Conservation (phyloP, 2,888 invertebrate species). For the Heliconius ethilla region DNA sequence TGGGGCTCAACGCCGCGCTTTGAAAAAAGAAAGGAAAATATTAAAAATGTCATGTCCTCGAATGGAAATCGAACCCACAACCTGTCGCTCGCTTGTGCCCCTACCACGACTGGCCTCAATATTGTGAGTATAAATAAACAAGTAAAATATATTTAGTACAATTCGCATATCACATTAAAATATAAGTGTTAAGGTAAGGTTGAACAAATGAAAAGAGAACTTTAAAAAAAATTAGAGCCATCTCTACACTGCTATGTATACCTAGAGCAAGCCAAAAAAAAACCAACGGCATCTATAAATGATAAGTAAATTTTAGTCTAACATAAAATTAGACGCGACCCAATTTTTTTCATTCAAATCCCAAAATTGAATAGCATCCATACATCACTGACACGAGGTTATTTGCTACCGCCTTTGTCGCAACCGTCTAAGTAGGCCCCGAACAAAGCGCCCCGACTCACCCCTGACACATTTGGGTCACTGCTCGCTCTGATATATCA, state of each 20-base stretch:
- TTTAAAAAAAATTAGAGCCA: too few species aligned
- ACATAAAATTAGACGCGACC: not conserved
- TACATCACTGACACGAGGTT: slow-evolving; percentile 21
- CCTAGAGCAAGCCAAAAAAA: not conserved
- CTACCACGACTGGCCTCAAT: too few species aligned
- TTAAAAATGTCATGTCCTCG: too few species aligned
- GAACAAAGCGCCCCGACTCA: slow-evolving; percentile 48
- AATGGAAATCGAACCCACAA: too few species aligned
- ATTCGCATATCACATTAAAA: not conserved
- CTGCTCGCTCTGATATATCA: slow-evolving; percentile 47
- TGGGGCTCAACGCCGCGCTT: too few species aligned
- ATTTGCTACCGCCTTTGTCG: slow-evolving; percentile 34
- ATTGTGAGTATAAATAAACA: too few species aligned
- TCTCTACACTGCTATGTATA: too few species aligned
- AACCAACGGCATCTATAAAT: not conserved
- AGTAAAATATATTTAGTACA: too few species aligned
- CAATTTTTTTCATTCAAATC: not conserved
- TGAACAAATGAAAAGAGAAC: too few species aligned
- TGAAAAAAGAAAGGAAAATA: too few species aligned
- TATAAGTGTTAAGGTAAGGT: not conserved
- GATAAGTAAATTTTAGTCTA: not conserved
- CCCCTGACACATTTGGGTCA: slow-evolving; percentile 52
- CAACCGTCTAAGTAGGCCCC: slow-evolving; percentile 48
- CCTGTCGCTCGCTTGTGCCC: too few species aligned
- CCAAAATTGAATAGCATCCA: slow-evolving; percentile 13